Evolutionary conservation across 2,113 vertebrate genomes (phyloP), one percentile per base, ranked within the genome.

Genomic region (Muntiacus reevesi): DNA sequence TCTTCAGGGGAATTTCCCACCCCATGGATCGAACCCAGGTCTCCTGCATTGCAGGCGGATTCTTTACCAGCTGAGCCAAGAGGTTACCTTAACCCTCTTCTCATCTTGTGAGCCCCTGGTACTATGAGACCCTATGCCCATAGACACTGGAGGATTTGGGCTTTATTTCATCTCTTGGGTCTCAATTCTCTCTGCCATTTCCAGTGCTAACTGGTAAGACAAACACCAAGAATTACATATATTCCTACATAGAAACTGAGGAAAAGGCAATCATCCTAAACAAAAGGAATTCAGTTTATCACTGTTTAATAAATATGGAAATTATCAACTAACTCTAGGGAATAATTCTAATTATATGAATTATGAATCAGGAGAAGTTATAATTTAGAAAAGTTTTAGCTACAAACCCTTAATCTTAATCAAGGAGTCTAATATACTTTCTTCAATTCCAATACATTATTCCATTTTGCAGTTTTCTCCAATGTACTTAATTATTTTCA

Each of bases 401-500:
- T 50, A 40, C 28, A 93, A 90, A 76, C 28, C 57, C 57, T 45
- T 36, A 87, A 36, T 28, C 59, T 87, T 94, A 94, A 83, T 40
- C 33, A 47, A 87, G 36, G 17, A 83, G 21, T 93, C 76, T 67
- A 45, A 47, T 74, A 14, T 52, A 60, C 33, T 88, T 60, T 43
- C n/a, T 62, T 60, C 27, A 60, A 19, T 67, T 95, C 74, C 28
- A 74, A 21, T 50, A 45, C 71, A 83, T 55, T 57, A 87, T 79
- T 91, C 50, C 25, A 45, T 84, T 93, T 83, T 96, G 14, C 64
- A 36, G 45, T 13, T 87, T 93, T 87, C 74, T 67, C 16, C 50
- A 95, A 43, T 83, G 59, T 93, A 57, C 55, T 78, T 94, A 96
- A 74, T 74, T 96, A 57, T 87, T 93, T 87, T 82, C 74, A 84